Percentiles rank a stretch among this genome's conserved stretches.
Evolutionary conservation across 2,888 invertebrate genomes (phyloP).

Genomic region (Dryocosmus kuriphilus): DNA sequence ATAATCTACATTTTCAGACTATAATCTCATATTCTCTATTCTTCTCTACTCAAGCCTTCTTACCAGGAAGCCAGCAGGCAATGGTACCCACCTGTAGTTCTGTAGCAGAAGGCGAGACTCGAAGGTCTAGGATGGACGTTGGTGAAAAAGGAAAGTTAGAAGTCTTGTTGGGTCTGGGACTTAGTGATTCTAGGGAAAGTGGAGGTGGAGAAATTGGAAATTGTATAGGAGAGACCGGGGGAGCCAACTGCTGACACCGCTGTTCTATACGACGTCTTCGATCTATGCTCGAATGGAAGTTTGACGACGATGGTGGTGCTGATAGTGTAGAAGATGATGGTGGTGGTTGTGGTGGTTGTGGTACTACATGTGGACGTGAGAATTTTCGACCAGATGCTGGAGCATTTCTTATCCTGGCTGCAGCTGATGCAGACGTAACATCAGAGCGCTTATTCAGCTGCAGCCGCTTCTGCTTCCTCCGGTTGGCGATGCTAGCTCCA

Average conservation of each 20-base stretch:
- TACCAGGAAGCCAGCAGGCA: slow-evolving; percentile 16
- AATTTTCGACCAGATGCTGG: slow-evolving; percentile 60
- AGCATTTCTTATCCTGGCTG: slow-evolving; percentile 54
- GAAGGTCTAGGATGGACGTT: slow-evolving; percentile 74
- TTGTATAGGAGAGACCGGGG: slow-evolving; percentile 74
- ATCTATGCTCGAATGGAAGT: slow-evolving; percentile 65
- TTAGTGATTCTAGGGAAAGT: slow-evolving; percentile 81
- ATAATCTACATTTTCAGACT: too few species aligned
- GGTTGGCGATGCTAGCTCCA: slow-evolving; percentile 91
- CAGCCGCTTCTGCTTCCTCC: slow-evolving; percentile 80
- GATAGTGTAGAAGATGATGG: slow-evolving; percentile 75
- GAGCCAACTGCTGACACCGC: slow-evolving; percentile 70
- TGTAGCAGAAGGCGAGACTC: slow-evolving; percentile 72
- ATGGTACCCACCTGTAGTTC: slow-evolving; percentile 74
- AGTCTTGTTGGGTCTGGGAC: slow-evolving; percentile 73
- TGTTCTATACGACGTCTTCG: slow-evolving; percentile 58
- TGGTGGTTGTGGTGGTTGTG: slow-evolving; percentile 73
- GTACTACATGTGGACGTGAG: slow-evolving; percentile 63
- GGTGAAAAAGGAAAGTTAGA: slow-evolving; percentile 73
- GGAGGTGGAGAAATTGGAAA: slow-evolving; percentile 80
- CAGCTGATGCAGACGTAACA: slow-evolving; percentile 47
- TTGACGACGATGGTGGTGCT: slow-evolving; percentile 72
- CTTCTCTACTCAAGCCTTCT: background rate
- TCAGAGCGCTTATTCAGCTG: slow-evolving; percentile 74
- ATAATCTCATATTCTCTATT: background rate